Conservation (phyloP, 1,140 invertebrate species). For the Nixonia krombeini region DNA sequence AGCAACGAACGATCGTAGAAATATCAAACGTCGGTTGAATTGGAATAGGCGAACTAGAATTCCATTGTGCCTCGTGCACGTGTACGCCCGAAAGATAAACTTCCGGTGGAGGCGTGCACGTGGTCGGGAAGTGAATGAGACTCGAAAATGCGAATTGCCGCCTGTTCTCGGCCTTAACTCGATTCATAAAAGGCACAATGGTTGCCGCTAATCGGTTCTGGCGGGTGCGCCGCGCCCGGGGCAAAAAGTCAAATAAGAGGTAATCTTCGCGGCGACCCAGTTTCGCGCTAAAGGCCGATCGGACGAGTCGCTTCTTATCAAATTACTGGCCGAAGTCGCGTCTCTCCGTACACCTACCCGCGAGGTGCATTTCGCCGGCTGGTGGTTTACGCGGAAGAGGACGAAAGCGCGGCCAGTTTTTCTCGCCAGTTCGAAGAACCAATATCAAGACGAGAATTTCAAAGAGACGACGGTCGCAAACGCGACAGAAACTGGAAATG, state of each 20-base stretch:
- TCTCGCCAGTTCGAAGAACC: no score
- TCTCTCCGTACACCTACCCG: no score
- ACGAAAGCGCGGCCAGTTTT: no score
- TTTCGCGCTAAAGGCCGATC: background rate
- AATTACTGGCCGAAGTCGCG: background rate
- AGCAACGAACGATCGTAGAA: no score
- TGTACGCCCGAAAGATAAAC: background rate
- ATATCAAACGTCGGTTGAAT: no score
- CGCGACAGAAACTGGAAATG: conserved; percentile 12
- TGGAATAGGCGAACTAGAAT: no score
- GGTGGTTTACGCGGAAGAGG: no score
- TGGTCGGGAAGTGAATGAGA: background rate
- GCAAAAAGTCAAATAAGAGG: background rate
- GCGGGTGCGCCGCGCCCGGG: background rate
- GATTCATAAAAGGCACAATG: conserved; percentile 5
- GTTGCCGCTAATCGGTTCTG: conserved; percentile 4
- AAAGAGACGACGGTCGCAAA: background rate
- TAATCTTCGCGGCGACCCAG: conserved; percentile 6
- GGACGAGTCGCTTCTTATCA: background rate
- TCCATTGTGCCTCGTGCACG: no score
- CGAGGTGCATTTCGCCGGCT: no score
- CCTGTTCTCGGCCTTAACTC: conserved; percentile 1
- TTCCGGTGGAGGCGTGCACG: background rate
- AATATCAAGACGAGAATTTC: no score
- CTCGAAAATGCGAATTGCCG: background rate